These are phyloP conservation scores for Brachypteracias leptosomus DNA, from an alignment of 2,113 vertebrate species.

Conservation along the genomic window DNA sequence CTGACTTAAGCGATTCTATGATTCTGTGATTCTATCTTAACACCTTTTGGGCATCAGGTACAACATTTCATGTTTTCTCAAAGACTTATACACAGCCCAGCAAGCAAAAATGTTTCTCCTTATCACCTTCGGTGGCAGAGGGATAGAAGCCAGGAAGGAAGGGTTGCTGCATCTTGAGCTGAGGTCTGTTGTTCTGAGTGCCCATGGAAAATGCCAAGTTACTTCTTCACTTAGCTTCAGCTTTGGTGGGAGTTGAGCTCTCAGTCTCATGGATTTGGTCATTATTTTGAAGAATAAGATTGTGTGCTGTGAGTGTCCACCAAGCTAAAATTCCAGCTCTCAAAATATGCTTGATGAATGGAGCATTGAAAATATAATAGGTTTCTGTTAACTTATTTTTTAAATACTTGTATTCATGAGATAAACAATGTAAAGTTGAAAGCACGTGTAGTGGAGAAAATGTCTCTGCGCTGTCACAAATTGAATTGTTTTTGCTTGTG, in stretches of 20 bases:
- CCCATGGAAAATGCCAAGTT: not conserved
- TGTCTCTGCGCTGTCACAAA: not conserved
- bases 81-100: not conserved
- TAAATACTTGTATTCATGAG: not conserved
- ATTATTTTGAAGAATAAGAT: not conserved
- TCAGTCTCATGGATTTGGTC: fast-evolving
- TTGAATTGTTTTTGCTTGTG: not conserved
- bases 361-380: not conserved
- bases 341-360: not conserved
- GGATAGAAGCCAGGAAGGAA: not conserved
- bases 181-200: not conserved
- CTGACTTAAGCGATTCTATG: not conserved
- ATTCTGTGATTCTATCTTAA: not conserved
- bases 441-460: not conserved
- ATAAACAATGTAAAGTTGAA: not conserved
- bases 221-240: not conserved
- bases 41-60: not conserved
- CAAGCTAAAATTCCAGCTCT: not conserved
- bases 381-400: not conserved
- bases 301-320: not conserved
- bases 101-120: not conserved
- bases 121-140: not conserved
- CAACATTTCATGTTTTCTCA: not conserved
- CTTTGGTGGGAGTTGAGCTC: not conserved
- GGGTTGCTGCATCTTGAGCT: not conserved